Conservation (phyloP, 2,888 invertebrate genomes). For the Drepana falcataria region DNA sequence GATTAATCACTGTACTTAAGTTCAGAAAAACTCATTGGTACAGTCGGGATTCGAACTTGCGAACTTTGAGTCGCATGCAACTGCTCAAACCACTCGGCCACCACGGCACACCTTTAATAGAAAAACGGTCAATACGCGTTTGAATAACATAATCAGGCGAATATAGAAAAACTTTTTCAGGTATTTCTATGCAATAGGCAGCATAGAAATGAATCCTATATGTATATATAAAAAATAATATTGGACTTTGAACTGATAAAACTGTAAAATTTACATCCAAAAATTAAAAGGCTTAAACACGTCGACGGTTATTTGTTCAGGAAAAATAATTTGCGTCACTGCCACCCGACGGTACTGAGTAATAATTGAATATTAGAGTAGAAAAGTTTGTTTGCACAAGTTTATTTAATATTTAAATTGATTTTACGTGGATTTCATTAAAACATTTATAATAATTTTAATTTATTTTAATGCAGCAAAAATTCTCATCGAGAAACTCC, state of each 20-base stretch:
- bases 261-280: background rate
- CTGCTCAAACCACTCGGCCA: too few species aligned
- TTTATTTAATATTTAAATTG: slow-evolving; percentile 15
- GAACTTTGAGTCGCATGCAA: too few species aligned
- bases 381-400: slow-evolving; percentile 7
- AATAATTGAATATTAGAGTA: slow-evolving; percentile 16
- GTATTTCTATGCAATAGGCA: too few species aligned
- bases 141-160: too few species aligned
- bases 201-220: too few species aligned
- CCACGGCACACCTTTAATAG: too few species aligned
- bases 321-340: slow-evolving; percentile 4
- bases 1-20: too few species aligned
- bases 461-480: slow-evolving; percentile 3
- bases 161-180: too few species aligned
- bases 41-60: too few species aligned
- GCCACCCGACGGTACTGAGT: slow-evolving; percentile 4
- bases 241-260: background rate
- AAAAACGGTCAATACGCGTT: too few species aligned
- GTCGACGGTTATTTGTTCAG: background rate
- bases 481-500: background rate
- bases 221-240: too few species aligned
- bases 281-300: background rate
- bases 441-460: slow-evolving; percentile 7
- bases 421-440: slow-evolving; percentile 10
- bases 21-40: too few species aligned